Conservation (phyloP, 2,888 invertebrate species). For the Dynastes grantii region DNA sequence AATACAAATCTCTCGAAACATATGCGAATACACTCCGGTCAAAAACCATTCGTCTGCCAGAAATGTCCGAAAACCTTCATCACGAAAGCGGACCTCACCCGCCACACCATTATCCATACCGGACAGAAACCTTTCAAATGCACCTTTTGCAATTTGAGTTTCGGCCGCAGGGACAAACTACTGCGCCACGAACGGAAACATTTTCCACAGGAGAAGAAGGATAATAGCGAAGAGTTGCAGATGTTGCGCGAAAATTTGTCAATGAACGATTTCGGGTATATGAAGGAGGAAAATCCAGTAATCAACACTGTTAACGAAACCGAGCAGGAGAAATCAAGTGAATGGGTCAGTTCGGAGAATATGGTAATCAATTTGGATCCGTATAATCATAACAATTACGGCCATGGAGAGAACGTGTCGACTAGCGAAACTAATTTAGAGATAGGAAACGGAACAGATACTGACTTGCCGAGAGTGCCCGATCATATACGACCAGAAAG, state of each 20-base stretch:
- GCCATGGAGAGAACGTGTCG: constrained; percentile 51
- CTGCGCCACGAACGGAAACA: constrained; percentile 79
- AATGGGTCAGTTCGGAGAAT: constrained; percentile 68
- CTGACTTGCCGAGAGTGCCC: constrained; percentile 72
- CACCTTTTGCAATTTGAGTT: constrained; percentile 78
- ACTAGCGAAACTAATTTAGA: constrained; percentile 57
- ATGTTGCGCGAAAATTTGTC: constrained; percentile 64
- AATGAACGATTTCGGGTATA: constrained; percentile 60
- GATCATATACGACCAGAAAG: constrained; percentile 69
- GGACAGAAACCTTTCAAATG: constrained; percentile 80
- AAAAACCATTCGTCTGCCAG: constrained; percentile 82
- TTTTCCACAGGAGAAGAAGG: constrained; percentile 68
- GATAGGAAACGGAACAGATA: constrained; percentile 56
- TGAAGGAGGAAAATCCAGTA: constrained; percentile 51
- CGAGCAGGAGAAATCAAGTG: constrained; percentile 58
- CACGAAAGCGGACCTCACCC: constrained; percentile 78
- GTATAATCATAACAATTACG: constrained; percentile 70
- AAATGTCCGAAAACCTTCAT: constrained; percentile 83
- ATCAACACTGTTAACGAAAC: constrained; percentile 53
- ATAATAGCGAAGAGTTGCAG: constrained; percentile 65
- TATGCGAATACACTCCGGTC: constrained; percentile 80
- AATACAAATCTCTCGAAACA: constrained; percentile 86
- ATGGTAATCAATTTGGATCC: constrained; percentile 78
- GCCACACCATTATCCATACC: constrained; percentile 80
- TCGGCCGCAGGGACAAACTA: constrained; percentile 80